phyloP scores from a whole-genome alignment of 30 jellyfish, hydroid and myxozoan species.

The Pelagia noctiluca region DNA sequence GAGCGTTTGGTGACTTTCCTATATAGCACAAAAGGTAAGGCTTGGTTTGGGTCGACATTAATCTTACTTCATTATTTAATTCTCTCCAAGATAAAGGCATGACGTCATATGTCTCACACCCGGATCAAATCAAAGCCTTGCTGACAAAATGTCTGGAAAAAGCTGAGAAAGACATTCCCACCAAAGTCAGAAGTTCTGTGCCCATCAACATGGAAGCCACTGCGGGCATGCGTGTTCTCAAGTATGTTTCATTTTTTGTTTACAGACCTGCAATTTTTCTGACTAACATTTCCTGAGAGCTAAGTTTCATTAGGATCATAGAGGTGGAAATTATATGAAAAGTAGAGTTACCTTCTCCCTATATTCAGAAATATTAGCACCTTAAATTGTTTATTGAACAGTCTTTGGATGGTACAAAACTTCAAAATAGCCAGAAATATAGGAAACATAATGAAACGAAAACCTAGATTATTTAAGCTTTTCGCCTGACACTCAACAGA shows the following conservation, averaged over 20 bases:
- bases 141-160: slow-evolving; percentile 47
- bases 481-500: no score
- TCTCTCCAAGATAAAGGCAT: slow-evolving; percentile 35
- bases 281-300: no score
- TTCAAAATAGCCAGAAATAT: no score
- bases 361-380: no score
- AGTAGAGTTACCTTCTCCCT: no score
- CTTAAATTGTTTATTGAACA: no score
- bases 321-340: background rate
- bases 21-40: background rate
- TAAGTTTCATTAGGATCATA: no score
- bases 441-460: no score
- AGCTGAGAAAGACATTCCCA: slow-evolving; percentile 41
- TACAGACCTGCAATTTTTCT: no score
- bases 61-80: background rate
- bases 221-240: slow-evolving; percentile 68
- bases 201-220: slow-evolving; percentile 70
- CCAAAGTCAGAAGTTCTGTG: background rate
- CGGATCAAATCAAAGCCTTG: background rate
- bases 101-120: slow-evolving; percentile 28
- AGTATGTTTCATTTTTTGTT: slow-evolving; percentile 44
- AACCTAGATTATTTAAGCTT: no score
- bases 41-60: background rate
- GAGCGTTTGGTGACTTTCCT: background rate
- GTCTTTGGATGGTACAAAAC: no score